These are phyloP conservation scores for Hozukius guyotensis DNA, from an alignment of 2,797 vertebrate genomes.

Conservation along the genomic window DNA sequence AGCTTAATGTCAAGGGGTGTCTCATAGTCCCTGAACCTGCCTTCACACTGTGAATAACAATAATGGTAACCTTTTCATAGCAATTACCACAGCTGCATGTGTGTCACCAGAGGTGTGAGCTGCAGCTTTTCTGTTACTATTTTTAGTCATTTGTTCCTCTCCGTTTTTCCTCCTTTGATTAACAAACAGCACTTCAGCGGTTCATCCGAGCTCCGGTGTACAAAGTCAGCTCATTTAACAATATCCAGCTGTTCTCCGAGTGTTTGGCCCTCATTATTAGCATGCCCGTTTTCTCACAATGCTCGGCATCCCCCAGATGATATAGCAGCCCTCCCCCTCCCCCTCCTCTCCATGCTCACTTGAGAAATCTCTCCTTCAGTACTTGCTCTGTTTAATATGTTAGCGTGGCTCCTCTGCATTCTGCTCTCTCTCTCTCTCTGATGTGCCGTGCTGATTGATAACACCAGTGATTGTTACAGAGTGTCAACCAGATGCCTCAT, in stretches of 20 bases:
- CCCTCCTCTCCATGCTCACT: slow-evolving; percentile 15
- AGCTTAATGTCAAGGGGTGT: slow-evolving; percentile 47
- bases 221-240: slow-evolving; percentile 64
- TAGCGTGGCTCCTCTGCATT: slow-evolving; percentile 44
- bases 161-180: slow-evolving; percentile 54
- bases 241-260: slow-evolving; percentile 48
- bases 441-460: slow-evolving; percentile 77
- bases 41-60: slow-evolving; percentile 53
- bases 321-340: slow-evolving; percentile 9
- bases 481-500: slow-evolving; percentile 75
- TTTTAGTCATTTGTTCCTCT: slow-evolving; percentile 52
- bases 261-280: slow-evolving; percentile 75
- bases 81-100: slow-evolving; percentile 40
- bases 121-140: slow-evolving; percentile 45
- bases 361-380: slow-evolving; percentile 46
- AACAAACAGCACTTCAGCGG: slow-evolving; percentile 63
- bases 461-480: slow-evolving; percentile 66
- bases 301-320: slow-evolving; percentile 57
- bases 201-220: slow-evolving; percentile 36
- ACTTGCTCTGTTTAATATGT: slow-evolving; percentile 62
- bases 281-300: slow-evolving; percentile 62
- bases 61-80: slow-evolving; percentile 54
- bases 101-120: slow-evolving; percentile 30
- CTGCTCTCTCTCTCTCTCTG: slow-evolving; percentile 39
- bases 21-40: slow-evolving; percentile 30